Evolutionary conservation across 2,113 vertebrate species (phyloP).

Genomic region (Leiothrix lutea): DNA sequence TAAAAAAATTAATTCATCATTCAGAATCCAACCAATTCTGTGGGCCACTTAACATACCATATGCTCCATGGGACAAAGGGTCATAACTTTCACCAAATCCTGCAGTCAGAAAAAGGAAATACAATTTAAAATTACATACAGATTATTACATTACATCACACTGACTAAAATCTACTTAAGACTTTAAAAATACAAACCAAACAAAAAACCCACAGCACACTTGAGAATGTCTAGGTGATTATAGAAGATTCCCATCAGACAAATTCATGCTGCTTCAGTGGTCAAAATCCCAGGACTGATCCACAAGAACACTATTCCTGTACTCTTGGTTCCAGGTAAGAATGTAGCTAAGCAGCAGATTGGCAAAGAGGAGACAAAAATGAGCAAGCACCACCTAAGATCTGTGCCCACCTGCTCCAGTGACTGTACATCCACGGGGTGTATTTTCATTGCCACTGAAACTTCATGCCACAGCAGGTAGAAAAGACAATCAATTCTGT

Average conservation of each 20-base stretch:
- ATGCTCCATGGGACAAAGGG: constrained; percentile 85
- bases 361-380: not conserved
- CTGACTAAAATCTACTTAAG: not conserved
- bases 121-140: not conserved
- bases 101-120: constrained; percentile 63
- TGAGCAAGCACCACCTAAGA: not conserved
- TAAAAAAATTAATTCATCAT: not conserved
- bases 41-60: constrained; percentile 79
- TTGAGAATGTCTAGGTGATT: not conserved
- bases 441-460: not conserved
- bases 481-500: not conserved
- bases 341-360: not conserved
- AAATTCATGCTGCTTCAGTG: not conserved
- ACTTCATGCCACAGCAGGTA: not conserved
- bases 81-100: constrained; percentile 86
- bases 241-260: not conserved
- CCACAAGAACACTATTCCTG: not conserved
- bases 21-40: not conserved
- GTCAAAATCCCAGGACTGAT: not conserved
- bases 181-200: not conserved
- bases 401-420: not conserved
- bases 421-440: not conserved
- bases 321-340: not conserved
- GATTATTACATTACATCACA: not conserved
- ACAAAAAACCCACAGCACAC: not conserved